Base-by-base conservation (phyloP, 2,113 vertebrate genomes). In the Ptilorrhoa leucosticta region DNA sequence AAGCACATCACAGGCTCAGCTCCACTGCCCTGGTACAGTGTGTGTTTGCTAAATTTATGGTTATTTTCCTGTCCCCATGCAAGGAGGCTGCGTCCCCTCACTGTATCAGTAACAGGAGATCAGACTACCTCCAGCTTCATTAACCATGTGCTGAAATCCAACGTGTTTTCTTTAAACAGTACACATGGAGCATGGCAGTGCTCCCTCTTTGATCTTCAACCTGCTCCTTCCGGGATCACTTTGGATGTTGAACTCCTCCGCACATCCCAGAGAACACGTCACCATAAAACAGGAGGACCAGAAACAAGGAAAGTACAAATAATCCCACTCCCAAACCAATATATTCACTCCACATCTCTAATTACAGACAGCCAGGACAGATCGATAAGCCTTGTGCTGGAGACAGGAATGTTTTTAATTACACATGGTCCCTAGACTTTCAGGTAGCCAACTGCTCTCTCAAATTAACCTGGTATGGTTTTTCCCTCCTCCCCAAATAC, bases 341-440 rank as follows among this genome's bases (percentile, higher is more conserved):
- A 71, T 27, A 72, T 51, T 86, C 39, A 33, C 47, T 63, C 9
- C 39, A 19, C 76, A 18, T 51, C 63, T 87, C 51, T 94, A 87
- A 89, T 97, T 94, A 95, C 80, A 91, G 72, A 26, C 60, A 82
- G 68, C n/a, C 70, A 57, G 64, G 70, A 75, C 30, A 44, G 53
- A 88, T 94, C 83, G 77, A 57, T 35, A 51, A 71, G 47, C 77
- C 83, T 72, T 21, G 54, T 28, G 87, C 28, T 33, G 40, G 42
- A 93, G 83, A 89, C 91, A 60, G 65, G 71, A 94, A 95, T 82
- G 65, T 58, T 75, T 64, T 57, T 83, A 91, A 91, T 94, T 73
- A 90, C 61, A 87, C 30, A 26, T 8, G 87, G 10, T 81, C 42
- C 35, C 47, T 60, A 61, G 77, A 53, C 76, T 94, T 77, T 63